Conservation (phyloP, 2,113 vertebrate genomes). For the Gasterosteus nipponicus region DNA sequence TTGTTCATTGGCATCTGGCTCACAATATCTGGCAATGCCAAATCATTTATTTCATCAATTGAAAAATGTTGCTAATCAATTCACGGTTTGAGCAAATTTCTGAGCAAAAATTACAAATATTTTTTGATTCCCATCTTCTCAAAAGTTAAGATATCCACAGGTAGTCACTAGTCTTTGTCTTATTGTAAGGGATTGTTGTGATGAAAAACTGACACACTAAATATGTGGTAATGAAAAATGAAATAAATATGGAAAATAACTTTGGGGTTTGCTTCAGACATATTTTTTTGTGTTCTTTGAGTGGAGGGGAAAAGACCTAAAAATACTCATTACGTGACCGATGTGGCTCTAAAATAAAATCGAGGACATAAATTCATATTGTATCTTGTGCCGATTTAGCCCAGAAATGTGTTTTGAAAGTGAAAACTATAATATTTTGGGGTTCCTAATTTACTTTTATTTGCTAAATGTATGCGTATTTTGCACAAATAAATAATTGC, state of each 20-base stretch:
- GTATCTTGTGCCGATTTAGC: neutral
- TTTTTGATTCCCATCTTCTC: neutral
- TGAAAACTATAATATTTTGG: neutral
- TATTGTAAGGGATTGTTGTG: neutral
- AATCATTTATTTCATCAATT: neutral
- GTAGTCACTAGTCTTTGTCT: neutral
- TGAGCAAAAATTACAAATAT: neutral
- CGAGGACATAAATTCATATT: neutral
- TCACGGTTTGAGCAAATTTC: neutral
- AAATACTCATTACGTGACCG: neutral
- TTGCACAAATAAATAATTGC: neutral
- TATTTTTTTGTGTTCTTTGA: neutral
- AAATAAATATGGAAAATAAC: neutral
- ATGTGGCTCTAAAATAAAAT: neutral
- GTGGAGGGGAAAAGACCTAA: neutral
- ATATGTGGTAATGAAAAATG: neutral
- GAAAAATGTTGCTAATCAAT: fast-evolving
- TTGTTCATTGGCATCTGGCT: neutral
- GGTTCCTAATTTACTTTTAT: neutral
- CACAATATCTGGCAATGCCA: neutral
- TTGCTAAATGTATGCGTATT: neutral
- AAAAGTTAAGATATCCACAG: neutral
- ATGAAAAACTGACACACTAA: neutral
- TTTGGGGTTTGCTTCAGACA: neutral
- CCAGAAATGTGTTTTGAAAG: neutral